Percentiles rank a stretch among this genome's conserved stretches.
These are phyloP conservation scores for Tipula confusa DNA, from an alignment of 2,888 invertebrate species.

Conservation along the genomic window DNA sequence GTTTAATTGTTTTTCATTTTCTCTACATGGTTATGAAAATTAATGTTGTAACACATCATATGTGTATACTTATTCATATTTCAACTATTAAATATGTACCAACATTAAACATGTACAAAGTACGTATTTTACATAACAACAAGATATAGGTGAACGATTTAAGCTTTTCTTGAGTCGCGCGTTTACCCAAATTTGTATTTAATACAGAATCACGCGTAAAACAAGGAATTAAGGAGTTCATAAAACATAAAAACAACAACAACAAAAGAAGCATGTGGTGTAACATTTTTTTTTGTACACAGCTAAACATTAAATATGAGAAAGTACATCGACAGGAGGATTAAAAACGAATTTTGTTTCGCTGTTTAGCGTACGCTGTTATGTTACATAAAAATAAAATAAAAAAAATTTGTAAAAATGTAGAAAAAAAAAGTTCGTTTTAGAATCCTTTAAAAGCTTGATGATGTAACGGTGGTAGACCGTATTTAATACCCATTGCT, in stretches of 20 bases:
- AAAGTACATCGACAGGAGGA: slow-evolving; percentile 25
- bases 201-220: slow-evolving; percentile 3
- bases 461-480: not conserved
- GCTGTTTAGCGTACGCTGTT: not conserved
- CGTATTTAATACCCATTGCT: slow-evolving; percentile 3
- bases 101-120: not conserved
- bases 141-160: not conserved
- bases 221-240: not conserved
- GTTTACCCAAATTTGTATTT: not conserved
- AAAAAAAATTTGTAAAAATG: not conserved
- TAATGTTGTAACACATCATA: not conserved
- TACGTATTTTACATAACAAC: not conserved
- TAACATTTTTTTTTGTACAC: not conserved
- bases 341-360: not conserved
- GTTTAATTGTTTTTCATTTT: not conserved
- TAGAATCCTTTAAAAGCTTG: not conserved
- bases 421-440: not conserved
- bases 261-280: not conserved
- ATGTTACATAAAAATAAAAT: not conserved
- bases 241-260: not conserved
- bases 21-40: not conserved
- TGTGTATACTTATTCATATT: not conserved
- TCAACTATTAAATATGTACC: not conserved
- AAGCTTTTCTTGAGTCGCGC: not conserved
- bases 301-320: not conserved